Base-by-base conservation (phyloP, 2,113 vertebrate genomes). In the Ailurus styani region DNA sequence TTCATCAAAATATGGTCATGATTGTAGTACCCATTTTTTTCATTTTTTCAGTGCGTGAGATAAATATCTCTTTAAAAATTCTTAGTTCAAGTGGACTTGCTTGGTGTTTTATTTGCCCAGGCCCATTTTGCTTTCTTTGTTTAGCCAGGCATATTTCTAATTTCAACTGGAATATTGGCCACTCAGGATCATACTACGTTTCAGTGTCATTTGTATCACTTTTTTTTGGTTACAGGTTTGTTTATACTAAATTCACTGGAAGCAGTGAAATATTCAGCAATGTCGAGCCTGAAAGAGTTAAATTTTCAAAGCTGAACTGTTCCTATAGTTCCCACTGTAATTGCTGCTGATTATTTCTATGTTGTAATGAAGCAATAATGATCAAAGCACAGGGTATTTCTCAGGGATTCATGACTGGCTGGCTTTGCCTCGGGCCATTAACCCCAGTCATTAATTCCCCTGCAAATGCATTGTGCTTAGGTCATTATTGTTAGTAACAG, bases 351-450 rank as follows among this genome's bases (percentile, higher is more conserved):
- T 98, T 98, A 98, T 97, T 98, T 98, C 94, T 98, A 96, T 97
- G 97, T 97, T 97, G 97, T 98, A 98, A 98, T 97, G 98, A 98
- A 98, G 94, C 95, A 97, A 98, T 98, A 98, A 98, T 97, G 97
- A 98, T 98, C 97, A 96, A 98, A 98, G 94, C 79, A 93, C 47
- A 86, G 87, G 96, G 42, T 72, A 93, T 98, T 98, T 98, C 98
- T 98, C 75, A 90, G 95, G 98, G 91, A 98, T 98, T 98, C 98
- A 97, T 96, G 98, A 98, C 85, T 98, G 97, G 70, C 91, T 98
- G 96, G 62, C 72, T 98, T 98, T 97, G 97, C 97, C 88, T 98
- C 1, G 86, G 96, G 75, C 96, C 98, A 98, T 98, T 98, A 98
- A 97, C 95, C 91, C 70, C 70, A n/a, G 54, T 97, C 97, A 98